These are phyloP conservation scores for Ophiodon elongatus DNA, from an alignment of 2,113 vertebrate species.

Conservation along the genomic window DNA sequence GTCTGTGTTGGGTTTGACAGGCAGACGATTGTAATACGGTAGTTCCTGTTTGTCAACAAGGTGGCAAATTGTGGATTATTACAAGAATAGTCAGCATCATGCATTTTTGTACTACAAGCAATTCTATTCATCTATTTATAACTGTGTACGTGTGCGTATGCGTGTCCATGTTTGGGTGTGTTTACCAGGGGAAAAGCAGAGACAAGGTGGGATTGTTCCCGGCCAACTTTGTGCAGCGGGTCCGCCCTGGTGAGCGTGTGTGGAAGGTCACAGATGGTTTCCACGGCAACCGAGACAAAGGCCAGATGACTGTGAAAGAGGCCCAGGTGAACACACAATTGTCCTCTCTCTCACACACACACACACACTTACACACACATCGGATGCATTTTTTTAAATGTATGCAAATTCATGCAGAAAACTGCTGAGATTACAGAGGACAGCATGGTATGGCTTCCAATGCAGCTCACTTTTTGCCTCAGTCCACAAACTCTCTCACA, in stretches of 20 bases:
- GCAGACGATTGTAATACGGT: constrained; percentile 5
- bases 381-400: constrained; percentile 5
- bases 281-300: constrained; percentile 90
- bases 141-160: constrained; percentile 46
- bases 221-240: constrained; percentile 93
- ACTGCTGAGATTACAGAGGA: constrained; percentile 62
- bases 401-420: constrained; percentile 74
- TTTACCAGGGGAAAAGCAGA: constrained; percentile 89
- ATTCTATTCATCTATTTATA: constrained; percentile 36
- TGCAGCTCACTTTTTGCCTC: constrained; percentile 24
- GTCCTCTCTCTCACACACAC: background rate
- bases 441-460: constrained; percentile 29
- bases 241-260: constrained; percentile 91
- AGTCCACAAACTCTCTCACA: constrained; percentile 35
- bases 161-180: constrained; percentile 38
- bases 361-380: constrained; percentile 1
- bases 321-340: constrained; percentile 86
- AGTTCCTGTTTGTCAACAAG: background rate
- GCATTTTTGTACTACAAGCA: background rate
- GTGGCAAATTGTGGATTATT: background rate
- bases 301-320: constrained; percentile 91
- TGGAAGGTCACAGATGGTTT: constrained; percentile 91
- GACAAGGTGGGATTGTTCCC: constrained; percentile 93
- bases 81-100: background rate
- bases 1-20: background rate